These are phyloP conservation scores for Mesochorus sp. DNA, from an alignment of 2,888 invertebrate species.

Conservation along the genomic window DNA sequence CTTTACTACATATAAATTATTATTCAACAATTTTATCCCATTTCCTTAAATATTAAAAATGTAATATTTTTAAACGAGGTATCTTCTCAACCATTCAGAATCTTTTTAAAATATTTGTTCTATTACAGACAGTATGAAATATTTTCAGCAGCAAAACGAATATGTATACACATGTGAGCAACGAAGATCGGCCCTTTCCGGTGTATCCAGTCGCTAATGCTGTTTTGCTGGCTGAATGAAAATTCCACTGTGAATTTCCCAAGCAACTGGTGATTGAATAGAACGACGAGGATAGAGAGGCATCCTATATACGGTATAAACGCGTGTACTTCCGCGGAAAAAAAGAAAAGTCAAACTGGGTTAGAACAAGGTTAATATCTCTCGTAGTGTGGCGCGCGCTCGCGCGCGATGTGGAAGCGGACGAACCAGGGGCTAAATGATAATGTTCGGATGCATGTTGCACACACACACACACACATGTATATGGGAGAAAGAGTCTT, in stretches of 20 bases:
- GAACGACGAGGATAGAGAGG: slow-evolving; percentile 21
- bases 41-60: no score
- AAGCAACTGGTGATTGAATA: slow-evolving; percentile 44
- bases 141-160: slow-evolving; percentile 13
- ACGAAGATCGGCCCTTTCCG: slow-evolving; percentile 52
- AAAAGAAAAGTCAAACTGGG: slow-evolving; percentile 70
- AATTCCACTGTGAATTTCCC: slow-evolving; percentile 65
- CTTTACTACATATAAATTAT: no score
- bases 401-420: slow-evolving; percentile 25
- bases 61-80: no score
- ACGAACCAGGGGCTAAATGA: not conserved
- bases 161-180: no score
- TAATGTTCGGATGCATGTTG: not conserved
- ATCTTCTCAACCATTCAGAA: no score
- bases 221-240: slow-evolving; percentile 65
- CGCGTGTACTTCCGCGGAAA: slow-evolving; percentile 62
- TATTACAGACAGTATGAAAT: not conserved
- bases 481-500: not conserved
- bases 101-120: no score
- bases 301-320: not conserved
- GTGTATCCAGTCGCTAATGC: slow-evolving; percentile 32
- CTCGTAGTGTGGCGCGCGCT: slow-evolving; percentile 31
- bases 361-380: slow-evolving; percentile 68
- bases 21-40: no score
- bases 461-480: not conserved